Evolutionary conservation across 2,888 invertebrate genomes (phyloP), one percentile per base, ranked within the genome.

Genomic region (Parascotia fuliginaria): DNA sequence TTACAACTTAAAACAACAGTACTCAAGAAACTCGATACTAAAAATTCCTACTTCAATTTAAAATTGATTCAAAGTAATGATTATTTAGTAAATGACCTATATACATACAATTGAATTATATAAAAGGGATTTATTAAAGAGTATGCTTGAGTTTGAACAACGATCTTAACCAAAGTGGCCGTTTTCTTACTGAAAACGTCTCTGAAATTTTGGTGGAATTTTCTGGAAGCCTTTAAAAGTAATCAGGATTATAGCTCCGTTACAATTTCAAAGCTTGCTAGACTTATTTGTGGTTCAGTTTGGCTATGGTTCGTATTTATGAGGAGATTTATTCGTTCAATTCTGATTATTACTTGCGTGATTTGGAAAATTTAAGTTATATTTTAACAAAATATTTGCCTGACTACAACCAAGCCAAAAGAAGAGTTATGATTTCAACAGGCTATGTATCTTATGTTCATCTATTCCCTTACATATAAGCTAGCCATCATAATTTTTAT

Each of bases 231-330:
- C 36, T 52, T 38, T 49, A 13, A 47, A 63, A 56, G 49, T 67
- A 56, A 56, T 67, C 49, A 39, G 39, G 54, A 55, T 60, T 60
- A 60, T 48, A 42, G 37, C 46, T 50, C 37, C 36, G 37, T 49
- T 39, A 51, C 34, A 39, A 46, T 56, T 56, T 48, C 54, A 44
- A 56, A 48, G 42, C 41, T 11, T 41, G 33, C 38, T 34, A 47
- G 44, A 14, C 48, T 27, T 65, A 65, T 42, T 65, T 51, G 45
- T 32, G 39, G 22, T 34, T 58, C 36, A 50, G 36, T 42, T 12
- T 12, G 13, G 13, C 2, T 31, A 13, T 13, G 19, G 24, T 9
- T 14, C 22, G 29, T 45, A 37, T 52, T 42, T 49, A 32, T 27
- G 1, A 7, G 34, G 11, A 5, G 12, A 15, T 29, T 11, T n/a